A percentile compares a stretch with the other conserved stretches of the same genome.
These are phyloP conservation scores for Nycticryphes semicollaris DNA, from an alignment of 2,113 vertebrate species.

Conservation along the genomic window DNA sequence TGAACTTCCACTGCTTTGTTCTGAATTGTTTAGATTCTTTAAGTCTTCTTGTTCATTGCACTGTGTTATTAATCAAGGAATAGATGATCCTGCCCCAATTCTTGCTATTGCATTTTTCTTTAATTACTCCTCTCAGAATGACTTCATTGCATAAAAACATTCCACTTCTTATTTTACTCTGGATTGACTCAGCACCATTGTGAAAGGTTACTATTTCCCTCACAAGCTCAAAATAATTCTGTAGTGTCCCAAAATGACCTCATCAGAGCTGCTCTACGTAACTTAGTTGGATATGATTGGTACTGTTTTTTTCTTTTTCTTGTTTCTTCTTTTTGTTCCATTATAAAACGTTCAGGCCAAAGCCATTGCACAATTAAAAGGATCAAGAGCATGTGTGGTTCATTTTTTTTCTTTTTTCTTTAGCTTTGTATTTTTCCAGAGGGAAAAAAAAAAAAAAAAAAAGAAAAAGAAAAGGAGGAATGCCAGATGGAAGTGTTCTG, in stretches of 20 bases:
- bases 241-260: not conserved
- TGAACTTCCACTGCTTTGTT: not conserved
- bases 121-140: not conserved
- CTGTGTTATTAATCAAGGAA: not conserved
- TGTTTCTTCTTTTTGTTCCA: not conserved
- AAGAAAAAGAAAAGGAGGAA: no score
- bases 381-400: rapidly evolving
- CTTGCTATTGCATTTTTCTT: not conserved
- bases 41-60: not conserved
- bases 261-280: not conserved
- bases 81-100: not conserved
- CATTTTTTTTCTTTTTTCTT: not conserved
- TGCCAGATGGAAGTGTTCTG: not conserved
- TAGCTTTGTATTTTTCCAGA: not conserved
- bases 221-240: not conserved
- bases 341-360: not conserved
- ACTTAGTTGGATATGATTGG: not conserved
- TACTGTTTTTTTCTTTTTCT: not conserved
- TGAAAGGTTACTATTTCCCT: not conserved
- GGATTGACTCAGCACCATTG: not conserved
- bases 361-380: not conserved
- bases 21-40: not conserved
- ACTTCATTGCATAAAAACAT: not conserved
- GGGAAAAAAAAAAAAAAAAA: no score
- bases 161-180: not conserved